Base-by-base conservation (phyloP, 2,113 vertebrate genomes). In the Pluvialis apricaria region DNA sequence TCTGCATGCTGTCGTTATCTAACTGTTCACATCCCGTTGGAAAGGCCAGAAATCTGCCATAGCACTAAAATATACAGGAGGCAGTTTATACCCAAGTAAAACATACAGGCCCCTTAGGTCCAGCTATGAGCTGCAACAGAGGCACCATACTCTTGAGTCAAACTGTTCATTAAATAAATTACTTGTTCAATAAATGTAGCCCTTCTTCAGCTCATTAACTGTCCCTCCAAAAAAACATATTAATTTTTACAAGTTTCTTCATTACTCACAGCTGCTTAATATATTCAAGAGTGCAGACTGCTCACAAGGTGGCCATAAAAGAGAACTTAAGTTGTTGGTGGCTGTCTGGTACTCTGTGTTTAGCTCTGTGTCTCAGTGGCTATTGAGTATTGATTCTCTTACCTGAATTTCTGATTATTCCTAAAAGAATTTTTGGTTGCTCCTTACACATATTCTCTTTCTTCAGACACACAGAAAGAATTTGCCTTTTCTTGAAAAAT, bases 151-250 rank as follows among this genome's bases (percentile, higher is more conserved):
- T 69, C 65, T 31, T 55, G 38, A 86, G 52, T 61, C 68, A 78
- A 92, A 86, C 28, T 76, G 38, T 57, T 84, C 47, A 68, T 92
- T 90, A 86, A 87, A 83, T 69, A 79, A 91, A 90, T 8, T 1
- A 58, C 42, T 71, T 83, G 13, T 78, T 90, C 55, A 75, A 82
- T 51, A 78, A 84, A 84, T 88, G 60, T 42, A 79, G n/a, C 52
- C 32, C 15, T 81, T 82, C 55, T 88, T 88, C 72, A 85, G 89
- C 26, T 94, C 72, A 84, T 96, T 86, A 90, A 96, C 60, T 61
- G 47, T 69, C 57, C 29, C 34, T 86, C 57, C 4, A 40, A 92
- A 88, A 88, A 90, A 90, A 11, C 3, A 83, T 10, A 82, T 7
- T 47, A 36, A 93, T 88, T 94, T 90, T 90, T 55, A 73, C 38